Evolutionary conservation across 2,888 invertebrate species (phyloP).

Genomic region (Deroplatys truncata): DNA sequence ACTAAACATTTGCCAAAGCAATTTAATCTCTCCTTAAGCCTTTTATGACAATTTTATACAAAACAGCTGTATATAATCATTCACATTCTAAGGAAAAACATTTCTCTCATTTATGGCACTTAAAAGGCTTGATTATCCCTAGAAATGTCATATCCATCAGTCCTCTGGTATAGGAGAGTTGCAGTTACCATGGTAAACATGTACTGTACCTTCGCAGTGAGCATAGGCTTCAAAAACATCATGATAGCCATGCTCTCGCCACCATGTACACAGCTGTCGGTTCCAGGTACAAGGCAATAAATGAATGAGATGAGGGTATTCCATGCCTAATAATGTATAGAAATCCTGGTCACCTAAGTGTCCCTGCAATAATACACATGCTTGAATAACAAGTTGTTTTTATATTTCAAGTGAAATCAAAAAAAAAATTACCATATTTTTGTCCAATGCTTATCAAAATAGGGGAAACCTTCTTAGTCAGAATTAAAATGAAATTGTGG

Average conservation of each 20-base stretch:
- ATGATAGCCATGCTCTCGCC: conserved; percentile 69
- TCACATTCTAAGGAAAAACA: neutral
- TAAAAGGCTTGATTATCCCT: neutral
- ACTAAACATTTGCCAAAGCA: too few species aligned
- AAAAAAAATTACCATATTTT: neutral
- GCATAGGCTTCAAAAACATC: conserved; percentile 69
- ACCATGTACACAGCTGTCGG: conserved; percentile 77
- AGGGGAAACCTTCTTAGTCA: too few species aligned
- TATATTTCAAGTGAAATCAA: neutral
- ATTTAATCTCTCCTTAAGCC: too few species aligned
- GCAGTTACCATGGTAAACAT: conserved; percentile 72
- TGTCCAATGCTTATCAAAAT: neutral
- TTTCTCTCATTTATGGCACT: neutral
- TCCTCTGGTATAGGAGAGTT: conserved; percentile 59
- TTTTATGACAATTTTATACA: too few species aligned
- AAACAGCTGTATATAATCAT: too few species aligned
- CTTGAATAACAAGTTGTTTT: neutral
- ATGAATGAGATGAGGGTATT: conserved; percentile 66
- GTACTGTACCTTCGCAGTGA: conserved; percentile 59
- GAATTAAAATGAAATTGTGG: neutral
- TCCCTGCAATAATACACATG: conserved; percentile 45
- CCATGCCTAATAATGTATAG: conserved; percentile 65
- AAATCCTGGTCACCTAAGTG: conserved; percentile 83
- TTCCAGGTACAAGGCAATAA: conserved; percentile 75
- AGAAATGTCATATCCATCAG: neutral